Evolutionary conservation across 2,113 vertebrate genomes (phyloP), one percentile per base, ranked within the genome.

Genomic region (Cynocephalus volans): DNA sequence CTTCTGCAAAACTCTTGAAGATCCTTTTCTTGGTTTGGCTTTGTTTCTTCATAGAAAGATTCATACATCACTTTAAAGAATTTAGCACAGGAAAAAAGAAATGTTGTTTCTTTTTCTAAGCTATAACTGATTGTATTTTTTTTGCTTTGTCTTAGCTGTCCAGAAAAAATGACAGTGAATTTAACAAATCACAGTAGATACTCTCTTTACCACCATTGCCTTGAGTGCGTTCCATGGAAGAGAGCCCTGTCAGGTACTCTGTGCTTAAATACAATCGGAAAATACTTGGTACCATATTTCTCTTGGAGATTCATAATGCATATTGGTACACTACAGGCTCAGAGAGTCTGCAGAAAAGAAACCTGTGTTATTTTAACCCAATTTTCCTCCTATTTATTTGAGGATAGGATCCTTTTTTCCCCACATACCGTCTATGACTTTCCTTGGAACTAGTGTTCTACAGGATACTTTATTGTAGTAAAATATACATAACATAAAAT

Each of bases 41-140:
- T 89, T 90, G 7, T 87, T 87, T 90, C 26, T 80, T 94, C 24
- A n/a, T 11, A 41, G 89, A 65, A 86, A 14, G 54, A 41, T 62
- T 81, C 21, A 75, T 1, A 58, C 8, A 50, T 60, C 36, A 21
- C 24, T 88, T 96, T 28, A 58, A 96, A 67, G 41, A 67, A 91
- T 70, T 85, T 69, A 69, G 65, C 17, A 70, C 31, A n/a, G 84
- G 92, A 50, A 45, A 97, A 50, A 89, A 77, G 50, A 86, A 65
- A 56, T 33, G 13, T 62, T 76, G 19, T 54, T 80, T 80, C 65
- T 28, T 86, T 70, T 92, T 79, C 70, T 77, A 60, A 87, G 60
- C 62, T 84, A 69, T 36, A 67, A 41, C 41, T 24, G 54, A n/a
- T n/a, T 76, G 9, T 7, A 18, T 77, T 69, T 77, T 90, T 93